Base-by-base conservation (phyloP, 2,888 invertebrate species). In the Neoitamus cyanurus region DNA sequence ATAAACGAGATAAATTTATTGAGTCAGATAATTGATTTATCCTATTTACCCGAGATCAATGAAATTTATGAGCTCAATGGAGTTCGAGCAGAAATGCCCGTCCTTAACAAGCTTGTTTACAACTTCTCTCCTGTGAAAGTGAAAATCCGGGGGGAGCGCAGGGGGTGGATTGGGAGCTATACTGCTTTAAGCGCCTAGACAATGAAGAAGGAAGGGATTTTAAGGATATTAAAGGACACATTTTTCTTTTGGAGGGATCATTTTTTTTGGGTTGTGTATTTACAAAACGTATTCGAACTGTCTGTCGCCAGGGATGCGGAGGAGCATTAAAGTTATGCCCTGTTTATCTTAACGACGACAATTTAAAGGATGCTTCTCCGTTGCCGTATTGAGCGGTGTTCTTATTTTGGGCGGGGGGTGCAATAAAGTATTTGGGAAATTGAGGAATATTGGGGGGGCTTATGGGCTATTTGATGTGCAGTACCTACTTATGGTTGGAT, bases 51-150 rank as follows among this genome's bases (percentile, higher is more conserved):
- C 58, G 20, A 58, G 58, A 58, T 58, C 58, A 58, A 58, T 58
- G 58, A 58, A 58, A 58, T 58, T 58, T 58, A 73, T 73, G 73
- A 73, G 73, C 73, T 36, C n/a, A 73, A 73, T 70, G 73, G 73
- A 73, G 36, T 73, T 73, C 20, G 36, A 73, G 73, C 37, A 73
- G 31, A 73, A 73, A 73, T 73, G 73, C 20, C 11, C 20, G 31
- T 36, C 36, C 36, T 73, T 15, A 73, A 73, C 73, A 73, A 73
- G 73, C 31, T 73, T 73, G 73, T 73, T 34, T 34, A 36, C 31
- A 36, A 73, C 31, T 36, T 73, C 20, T 73, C 58, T 58, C 58
- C 58, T 20, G 58, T 58, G 58, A 58, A 58, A 58, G 58, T 58
- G 58, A 58, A n/a, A 58, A 58, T 58, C 20, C 20, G 6, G 2